Evolutionary conservation across 2,113 vertebrate species (phyloP).

Genomic region (Vicugna pacos): DNA sequence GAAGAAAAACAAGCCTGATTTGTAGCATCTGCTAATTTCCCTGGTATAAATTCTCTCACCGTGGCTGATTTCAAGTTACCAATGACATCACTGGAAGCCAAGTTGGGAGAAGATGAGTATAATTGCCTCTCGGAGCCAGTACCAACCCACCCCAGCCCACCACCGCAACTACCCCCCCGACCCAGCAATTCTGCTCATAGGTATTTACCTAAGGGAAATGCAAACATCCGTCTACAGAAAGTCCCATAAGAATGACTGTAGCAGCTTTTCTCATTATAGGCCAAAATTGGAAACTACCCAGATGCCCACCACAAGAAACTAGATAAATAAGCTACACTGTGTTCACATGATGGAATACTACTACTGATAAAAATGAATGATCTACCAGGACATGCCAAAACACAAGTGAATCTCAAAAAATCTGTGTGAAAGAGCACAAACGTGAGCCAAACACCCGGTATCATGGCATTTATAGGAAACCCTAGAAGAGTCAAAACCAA

Average conservation of each 20-base stretch:
- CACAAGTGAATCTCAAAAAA: background rate
- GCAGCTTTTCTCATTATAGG: background rate
- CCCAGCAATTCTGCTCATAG: background rate
- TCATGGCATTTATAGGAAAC: background rate
- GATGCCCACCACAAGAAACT: background rate
- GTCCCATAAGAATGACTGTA: background rate
- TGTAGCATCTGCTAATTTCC: background rate
- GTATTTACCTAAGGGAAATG: background rate
- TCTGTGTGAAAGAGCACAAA: background rate
- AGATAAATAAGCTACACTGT: background rate
- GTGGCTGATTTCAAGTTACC: background rate
- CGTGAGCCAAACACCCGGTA: background rate
- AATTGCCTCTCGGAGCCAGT: background rate
- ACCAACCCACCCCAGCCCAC: background rate
- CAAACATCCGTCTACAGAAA: background rate
- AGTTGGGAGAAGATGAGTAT: background rate
- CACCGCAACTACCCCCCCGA: fast-evolving
- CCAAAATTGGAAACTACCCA: background rate
- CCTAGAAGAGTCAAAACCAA: background rate
- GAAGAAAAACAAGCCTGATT: background rate
- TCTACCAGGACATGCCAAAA: background rate
- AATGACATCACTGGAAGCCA: background rate
- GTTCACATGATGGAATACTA: background rate
- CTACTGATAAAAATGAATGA: background rate
- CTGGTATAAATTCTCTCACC: background rate